Conservation (phyloP, 2,888 invertebrate species). For the Poecilus cupreus region DNA sequence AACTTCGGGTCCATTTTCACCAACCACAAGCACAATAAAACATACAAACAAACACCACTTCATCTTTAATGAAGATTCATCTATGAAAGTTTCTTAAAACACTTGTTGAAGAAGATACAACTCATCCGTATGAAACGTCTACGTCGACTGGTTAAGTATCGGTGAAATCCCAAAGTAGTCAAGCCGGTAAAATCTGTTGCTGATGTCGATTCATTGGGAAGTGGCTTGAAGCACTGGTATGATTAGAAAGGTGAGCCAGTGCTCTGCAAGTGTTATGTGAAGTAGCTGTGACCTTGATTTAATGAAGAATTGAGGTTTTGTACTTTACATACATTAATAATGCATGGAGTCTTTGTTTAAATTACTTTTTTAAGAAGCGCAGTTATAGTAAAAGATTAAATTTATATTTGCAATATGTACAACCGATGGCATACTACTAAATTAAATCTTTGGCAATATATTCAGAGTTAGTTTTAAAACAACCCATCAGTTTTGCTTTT, state of each 20-base stretch:
- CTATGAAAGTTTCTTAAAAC: not conserved
- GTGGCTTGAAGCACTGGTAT: not conserved
- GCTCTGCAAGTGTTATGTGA: not conserved
- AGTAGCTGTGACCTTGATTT: constrained; percentile 6
- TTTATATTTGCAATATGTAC: too few species aligned
- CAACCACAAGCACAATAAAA: not conserved
- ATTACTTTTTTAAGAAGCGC: not conserved
- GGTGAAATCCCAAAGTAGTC: not conserved
- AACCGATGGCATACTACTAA: too few species aligned
- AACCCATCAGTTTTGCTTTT: too few species aligned
- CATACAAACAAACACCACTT: not conserved
- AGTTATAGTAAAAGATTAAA: too few species aligned
- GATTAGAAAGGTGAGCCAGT: constrained; percentile 24
- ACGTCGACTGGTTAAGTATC: not conserved
- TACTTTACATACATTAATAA: too few species aligned
- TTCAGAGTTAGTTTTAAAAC: too few species aligned
- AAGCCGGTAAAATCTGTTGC: constrained; percentile 4
- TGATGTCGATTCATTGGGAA: not conserved
- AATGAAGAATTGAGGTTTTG: too few species aligned
- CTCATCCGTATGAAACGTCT: not conserved
- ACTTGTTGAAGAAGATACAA: not conserved
- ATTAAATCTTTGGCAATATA: too few species aligned
- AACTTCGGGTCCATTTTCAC: constrained; percentile 64
- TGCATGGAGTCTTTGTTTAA: not conserved
- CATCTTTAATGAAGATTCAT: not conserved